Conservation (phyloP, 2,797 vertebrate species). For the Myotis findleyi region DNA sequence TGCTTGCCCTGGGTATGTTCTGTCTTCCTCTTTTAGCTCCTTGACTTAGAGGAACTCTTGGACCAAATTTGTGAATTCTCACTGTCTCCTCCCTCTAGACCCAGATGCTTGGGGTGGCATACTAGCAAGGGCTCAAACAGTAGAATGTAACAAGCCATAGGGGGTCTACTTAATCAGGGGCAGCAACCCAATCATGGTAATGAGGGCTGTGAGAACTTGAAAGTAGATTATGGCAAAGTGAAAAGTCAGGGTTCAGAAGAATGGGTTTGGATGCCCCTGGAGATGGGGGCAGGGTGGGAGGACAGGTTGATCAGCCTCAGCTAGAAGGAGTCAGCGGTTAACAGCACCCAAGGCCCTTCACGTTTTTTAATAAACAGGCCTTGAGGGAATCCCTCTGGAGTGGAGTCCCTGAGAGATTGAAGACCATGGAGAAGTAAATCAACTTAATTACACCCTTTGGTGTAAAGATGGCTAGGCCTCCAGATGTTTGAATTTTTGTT, state of each 20-base stretch:
- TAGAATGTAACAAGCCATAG: neutral
- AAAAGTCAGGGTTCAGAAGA: neutral
- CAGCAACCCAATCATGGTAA: neutral
- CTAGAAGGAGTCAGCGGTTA: neutral
- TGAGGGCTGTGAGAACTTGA: neutral
- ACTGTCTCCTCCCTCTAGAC: neutral
- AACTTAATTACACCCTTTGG: conserved; percentile 55
- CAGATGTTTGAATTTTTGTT: conserved; percentile 77
- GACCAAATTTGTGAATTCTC: neutral
- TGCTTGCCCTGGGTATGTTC: neutral
- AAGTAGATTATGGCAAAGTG: neutral
- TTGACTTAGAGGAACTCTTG: neutral
- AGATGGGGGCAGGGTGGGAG: neutral
- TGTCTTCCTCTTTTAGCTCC: neutral
- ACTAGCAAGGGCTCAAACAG: neutral
- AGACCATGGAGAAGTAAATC: conserved; percentile 45
- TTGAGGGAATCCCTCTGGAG: neutral
- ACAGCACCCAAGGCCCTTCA: neutral
- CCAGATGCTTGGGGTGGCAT: neutral
- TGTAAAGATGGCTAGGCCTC: conserved; percentile 8
- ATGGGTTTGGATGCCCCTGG: neutral
- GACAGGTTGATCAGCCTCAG: neutral
- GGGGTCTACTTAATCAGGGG: neutral
- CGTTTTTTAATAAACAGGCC: conserved; percentile 41
- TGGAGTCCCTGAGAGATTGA: neutral